A percentile compares a stretch with the other conserved stretches of the same genome.
phyloP scores from a whole-genome alignment of 2,888 invertebrate species.

The Gerris lacustris region DNA sequence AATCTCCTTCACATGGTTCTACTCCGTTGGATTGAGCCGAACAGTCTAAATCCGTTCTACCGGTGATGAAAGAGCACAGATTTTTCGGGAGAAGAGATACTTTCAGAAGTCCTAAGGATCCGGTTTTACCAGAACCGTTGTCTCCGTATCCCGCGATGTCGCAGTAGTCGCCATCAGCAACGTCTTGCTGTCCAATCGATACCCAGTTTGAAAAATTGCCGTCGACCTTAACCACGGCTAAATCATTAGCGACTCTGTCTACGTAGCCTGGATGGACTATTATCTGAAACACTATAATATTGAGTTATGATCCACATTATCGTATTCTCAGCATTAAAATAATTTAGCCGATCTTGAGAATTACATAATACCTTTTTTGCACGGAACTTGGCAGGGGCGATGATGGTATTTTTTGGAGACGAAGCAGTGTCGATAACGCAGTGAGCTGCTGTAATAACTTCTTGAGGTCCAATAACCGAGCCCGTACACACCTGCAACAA shows the following conservation, averaged over 20 bases:
- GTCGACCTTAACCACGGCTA: background rate
- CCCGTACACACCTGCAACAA: no score
- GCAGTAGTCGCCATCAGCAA: background rate
- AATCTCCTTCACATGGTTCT: background rate
- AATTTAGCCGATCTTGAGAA: background rate
- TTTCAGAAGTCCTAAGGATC: background rate
- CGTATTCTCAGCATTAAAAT: background rate
- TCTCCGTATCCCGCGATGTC: background rate
- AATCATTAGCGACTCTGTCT: background rate
- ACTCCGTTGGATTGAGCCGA: background rate
- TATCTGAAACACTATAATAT: background rate
- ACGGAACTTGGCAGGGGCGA: no score
- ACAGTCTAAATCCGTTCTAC: background rate
- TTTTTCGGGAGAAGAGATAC: background rate
- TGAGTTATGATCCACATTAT: background rate
- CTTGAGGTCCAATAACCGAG: no score
- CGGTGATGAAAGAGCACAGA: background rate
- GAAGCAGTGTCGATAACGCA: no score
- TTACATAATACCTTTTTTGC: no score
- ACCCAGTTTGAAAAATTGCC: background rate
- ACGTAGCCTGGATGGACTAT: background rate
- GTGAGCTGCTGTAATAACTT: no score
- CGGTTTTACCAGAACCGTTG: background rate
- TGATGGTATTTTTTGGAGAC: no score
- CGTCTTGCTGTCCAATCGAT: background rate